These are phyloP conservation scores for Oryzias melastigma DNA, from an alignment of 2,113 vertebrate genomes.

Conservation along the genomic window DNA sequence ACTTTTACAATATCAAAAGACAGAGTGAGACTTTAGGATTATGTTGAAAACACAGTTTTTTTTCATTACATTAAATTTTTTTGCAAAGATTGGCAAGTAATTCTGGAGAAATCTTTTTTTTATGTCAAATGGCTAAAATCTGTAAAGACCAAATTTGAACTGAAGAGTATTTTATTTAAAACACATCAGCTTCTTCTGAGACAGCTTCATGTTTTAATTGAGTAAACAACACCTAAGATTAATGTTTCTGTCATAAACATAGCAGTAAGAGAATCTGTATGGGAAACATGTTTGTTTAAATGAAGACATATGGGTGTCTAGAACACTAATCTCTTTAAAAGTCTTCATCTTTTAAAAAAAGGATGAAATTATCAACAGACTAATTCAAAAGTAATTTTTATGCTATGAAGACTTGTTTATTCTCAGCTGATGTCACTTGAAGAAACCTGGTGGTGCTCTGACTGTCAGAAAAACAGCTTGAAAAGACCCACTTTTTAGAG, in stretches of 20 bases:
- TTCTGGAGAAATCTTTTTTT: no score
- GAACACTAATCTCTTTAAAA: slow-evolving; percentile 7
- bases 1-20: no score
- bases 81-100: not conserved
- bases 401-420: not conserved
- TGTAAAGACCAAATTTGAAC: no score
- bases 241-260: slow-evolving; percentile 1
- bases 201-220: not conserved
- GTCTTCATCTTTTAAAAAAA: slow-evolving; percentile 5
- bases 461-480: not conserved
- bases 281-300: not conserved
- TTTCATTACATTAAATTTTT: not conserved
- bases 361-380: not conserved
- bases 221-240: not conserved
- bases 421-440: slow-evolving; percentile 1
- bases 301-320: not conserved
- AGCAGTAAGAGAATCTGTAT: slow-evolving; percentile 1
- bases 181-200: no score
- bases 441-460: slow-evolving; percentile 1
- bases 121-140: no score
- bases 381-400: not conserved
- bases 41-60: not conserved
- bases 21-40: not conserved
- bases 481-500: not conserved
- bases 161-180: no score